A percentile compares a stretch with the other conserved stretches of the same genome.
phyloP scores from a whole-genome alignment of 1,140 invertebrate genomes.

The Ericerus pela region DNA sequence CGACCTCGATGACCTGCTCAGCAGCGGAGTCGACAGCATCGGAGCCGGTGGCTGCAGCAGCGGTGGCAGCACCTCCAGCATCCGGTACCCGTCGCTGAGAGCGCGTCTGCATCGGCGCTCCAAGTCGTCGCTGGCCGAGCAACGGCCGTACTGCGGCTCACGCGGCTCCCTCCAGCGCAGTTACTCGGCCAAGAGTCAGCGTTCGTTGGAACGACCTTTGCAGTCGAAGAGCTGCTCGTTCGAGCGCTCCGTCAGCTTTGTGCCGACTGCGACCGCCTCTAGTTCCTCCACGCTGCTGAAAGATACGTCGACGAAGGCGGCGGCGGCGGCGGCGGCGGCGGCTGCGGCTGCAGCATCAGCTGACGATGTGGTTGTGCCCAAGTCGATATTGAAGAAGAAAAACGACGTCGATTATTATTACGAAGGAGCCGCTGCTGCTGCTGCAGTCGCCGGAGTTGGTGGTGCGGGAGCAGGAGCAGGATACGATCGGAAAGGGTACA shows the following conservation, averaged over 20 bases:
- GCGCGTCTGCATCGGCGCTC: constrained; percentile 1
- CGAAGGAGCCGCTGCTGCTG: background rate
- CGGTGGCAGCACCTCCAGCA: constrained; percentile 9
- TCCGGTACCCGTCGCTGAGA: constrained; percentile 28
- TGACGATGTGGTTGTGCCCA: constrained; percentile 33
- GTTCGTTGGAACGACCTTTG: constrained; percentile 17
- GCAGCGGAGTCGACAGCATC: background rate
- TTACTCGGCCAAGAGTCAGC: constrained; percentile 24
- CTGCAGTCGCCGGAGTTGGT: background rate
- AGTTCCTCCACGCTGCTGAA: background rate
- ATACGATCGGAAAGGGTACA: constrained; percentile 1
- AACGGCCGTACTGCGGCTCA: constrained; percentile 26
- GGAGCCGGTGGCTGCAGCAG: constrained; percentile 27
- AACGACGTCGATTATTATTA: constrained; percentile 19
- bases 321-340: too few relatives aligned
- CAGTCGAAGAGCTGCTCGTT: constrained; percentile 1
- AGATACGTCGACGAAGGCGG: background rate
- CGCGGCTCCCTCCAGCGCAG: constrained; percentile 31
- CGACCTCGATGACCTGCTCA: constrained; percentile 33
- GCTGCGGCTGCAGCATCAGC: background rate
- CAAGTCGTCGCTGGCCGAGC: constrained; percentile 30
- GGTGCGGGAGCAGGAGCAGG: too few relatives aligned
- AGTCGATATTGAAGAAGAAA: constrained; percentile 39
- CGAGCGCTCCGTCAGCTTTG: constrained; percentile 24
- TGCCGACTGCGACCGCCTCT: constrained; percentile 4